Conservation (phyloP, 2,113 vertebrate species). For the Rattus rattus region DNA sequence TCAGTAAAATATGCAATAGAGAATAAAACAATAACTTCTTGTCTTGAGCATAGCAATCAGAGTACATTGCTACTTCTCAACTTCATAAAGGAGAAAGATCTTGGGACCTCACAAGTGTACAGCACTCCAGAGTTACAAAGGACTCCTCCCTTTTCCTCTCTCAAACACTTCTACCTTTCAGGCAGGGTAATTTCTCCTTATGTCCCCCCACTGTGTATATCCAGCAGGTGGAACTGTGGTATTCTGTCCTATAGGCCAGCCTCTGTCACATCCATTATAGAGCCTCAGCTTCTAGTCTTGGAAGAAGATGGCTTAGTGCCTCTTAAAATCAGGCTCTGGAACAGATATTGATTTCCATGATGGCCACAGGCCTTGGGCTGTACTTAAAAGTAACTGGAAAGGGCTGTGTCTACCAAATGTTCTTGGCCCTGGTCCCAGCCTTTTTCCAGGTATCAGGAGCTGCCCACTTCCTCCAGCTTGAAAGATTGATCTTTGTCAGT, state of each 20-base stretch:
- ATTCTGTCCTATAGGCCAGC: background rate
- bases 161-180: background rate
- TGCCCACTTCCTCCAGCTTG: background rate
- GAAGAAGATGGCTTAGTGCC: background rate
- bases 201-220: background rate
- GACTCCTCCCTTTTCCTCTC: background rate
- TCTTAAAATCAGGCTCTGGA: conserved; percentile 7
- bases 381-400: conserved; percentile 57
- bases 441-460: background rate
- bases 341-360: conserved; percentile 50
- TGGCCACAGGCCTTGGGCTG: background rate
- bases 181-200: background rate
- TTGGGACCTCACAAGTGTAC: background rate
- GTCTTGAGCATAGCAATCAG: background rate
- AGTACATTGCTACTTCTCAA: background rate
- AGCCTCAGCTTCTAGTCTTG: background rate
- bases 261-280: conserved; percentile 16
- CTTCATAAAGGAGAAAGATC: background rate
- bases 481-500: background rate
- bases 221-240: background rate
- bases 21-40: background rate
- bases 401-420: background rate
- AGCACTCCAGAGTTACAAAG: background rate
- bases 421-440: background rate
- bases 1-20: background rate